A percentile compares a stretch with the other conserved stretches of the same genome.
Evolutionary conservation across 2,797 vertebrate species (phyloP).

Genomic region (Chelidonichthys spinosus): DNA sequence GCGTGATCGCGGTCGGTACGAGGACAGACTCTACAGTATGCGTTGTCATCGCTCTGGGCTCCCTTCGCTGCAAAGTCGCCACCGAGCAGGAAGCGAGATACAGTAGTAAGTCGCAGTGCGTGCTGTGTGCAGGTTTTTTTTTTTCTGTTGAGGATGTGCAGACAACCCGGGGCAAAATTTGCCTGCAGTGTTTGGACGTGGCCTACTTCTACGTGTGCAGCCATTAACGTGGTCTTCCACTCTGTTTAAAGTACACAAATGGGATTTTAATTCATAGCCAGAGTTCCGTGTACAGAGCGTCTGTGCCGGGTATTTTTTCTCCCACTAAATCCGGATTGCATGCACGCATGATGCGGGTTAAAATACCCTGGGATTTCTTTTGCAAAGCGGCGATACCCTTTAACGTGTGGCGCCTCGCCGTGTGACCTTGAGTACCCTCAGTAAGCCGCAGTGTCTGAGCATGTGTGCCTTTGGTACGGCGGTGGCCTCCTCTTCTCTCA

Average conservation of each 20-base stretch:
- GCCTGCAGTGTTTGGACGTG: constrained; percentile 80
- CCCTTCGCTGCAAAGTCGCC: constrained; percentile 53
- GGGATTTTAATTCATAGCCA: constrained; percentile 67
- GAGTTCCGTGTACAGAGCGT: constrained; percentile 41
- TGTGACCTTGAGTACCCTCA: constrained; percentile 70
- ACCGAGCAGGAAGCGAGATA: constrained; percentile 52
- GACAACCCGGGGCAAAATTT: constrained; percentile 75
- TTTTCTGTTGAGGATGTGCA: constrained; percentile 62
- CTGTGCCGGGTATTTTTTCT: constrained; percentile 41
- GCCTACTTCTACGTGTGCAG: constrained; percentile 79
- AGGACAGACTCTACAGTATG: constrained; percentile 40
- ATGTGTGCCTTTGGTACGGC: constrained; percentile 45
- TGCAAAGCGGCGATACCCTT: constrained; percentile 25
- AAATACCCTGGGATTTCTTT: constrained; percentile 10
- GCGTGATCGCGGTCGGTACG: neutral
- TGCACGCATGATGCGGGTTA: no score
- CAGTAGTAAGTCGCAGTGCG: constrained; percentile 43
- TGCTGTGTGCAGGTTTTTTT: constrained; percentile 67
- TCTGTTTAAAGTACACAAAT: constrained; percentile 71
- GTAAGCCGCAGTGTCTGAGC: constrained; percentile 47
- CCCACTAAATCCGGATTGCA: constrained; percentile 13
- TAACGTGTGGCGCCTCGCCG: constrained; percentile 37
- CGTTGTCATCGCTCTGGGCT: constrained; percentile 46
- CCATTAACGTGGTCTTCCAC: constrained; percentile 68
- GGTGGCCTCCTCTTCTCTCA: constrained; percentile 62